A percentile compares a stretch with the other conserved stretches of the same genome.
Evolutionary conservation across 2,888 invertebrate genomes (phyloP).

Genomic region (Apodemia mormo): DNA sequence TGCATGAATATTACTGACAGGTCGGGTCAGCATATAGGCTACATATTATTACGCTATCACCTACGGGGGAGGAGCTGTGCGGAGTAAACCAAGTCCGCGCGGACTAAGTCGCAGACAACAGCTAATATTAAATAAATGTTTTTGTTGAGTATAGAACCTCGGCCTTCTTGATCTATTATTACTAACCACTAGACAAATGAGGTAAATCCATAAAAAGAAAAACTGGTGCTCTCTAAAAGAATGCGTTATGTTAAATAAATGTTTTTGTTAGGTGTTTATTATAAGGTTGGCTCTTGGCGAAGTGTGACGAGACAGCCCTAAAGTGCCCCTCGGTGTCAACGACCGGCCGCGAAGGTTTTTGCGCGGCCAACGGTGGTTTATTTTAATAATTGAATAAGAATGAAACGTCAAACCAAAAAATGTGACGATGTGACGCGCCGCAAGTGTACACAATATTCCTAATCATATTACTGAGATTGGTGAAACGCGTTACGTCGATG

Average conservation of each 20-base stretch:
- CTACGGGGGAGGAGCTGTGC: no score
- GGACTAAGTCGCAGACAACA: no score
- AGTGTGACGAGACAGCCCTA: constrained; percentile 74
- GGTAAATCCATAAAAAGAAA: background rate
- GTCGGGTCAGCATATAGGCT: no score
- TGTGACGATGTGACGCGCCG: constrained; percentile 24
- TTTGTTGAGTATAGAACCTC: no score
- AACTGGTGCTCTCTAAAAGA: background rate
- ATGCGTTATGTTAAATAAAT: constrained; percentile 35
- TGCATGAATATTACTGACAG: no score
- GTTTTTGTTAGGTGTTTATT: constrained; percentile 47
- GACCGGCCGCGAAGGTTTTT: constrained; percentile 75
- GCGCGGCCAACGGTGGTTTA: constrained; percentile 71
- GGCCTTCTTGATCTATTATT: background rate
- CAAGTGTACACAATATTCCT: constrained; percentile 47
- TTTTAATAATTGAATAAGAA: constrained; percentile 77
- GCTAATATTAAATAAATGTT: no score
- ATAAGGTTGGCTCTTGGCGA: constrained; percentile 55
- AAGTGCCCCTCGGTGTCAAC: constrained; percentile 76
- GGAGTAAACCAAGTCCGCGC: no score
- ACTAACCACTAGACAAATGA: background rate
- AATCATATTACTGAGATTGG: constrained; percentile 33
- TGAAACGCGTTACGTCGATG: background rate
- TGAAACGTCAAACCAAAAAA: constrained; percentile 61
- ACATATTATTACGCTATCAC: no score